Evolutionary conservation across 2,888 invertebrate species (phyloP).

Genomic region (Cheilosia vernalis): DNA sequence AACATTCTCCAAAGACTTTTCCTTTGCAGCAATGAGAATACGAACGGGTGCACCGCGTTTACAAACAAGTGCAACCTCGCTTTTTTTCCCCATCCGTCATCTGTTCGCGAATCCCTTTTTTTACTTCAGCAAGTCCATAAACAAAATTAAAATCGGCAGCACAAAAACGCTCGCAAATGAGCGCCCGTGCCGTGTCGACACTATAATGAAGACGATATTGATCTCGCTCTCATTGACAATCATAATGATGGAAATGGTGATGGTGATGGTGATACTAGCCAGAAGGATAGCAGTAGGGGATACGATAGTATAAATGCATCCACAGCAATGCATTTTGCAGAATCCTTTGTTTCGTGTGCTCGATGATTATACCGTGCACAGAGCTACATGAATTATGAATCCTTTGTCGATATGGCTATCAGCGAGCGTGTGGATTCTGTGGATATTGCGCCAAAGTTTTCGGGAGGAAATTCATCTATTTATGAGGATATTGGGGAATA

Average conservation of each 20-base stretch:
- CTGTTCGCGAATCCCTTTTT: background rate
- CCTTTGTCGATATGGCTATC: conserved; percentile 28
- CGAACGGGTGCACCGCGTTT: conserved; percentile 19
- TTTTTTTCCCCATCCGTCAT: conserved; percentile 4
- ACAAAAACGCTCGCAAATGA: conserved; percentile 20
- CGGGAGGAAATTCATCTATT: conserved; percentile 6
- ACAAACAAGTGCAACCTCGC: conserved; percentile 36
- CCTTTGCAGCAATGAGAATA: conserved; percentile 7
- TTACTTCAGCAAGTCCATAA: conserved; percentile 34
- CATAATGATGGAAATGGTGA: background rate
- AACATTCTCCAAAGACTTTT: conserved; percentile 9
- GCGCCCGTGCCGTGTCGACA: background rate
- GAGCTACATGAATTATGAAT: conserved; percentile 47
- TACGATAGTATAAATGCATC: background rate
- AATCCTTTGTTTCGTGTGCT: conserved; percentile 35
- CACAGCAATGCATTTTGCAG: background rate
- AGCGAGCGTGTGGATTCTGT: background rate
- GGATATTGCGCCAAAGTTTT: background rate
- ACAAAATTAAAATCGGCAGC: conserved; percentile 46
- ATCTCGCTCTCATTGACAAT: conserved; percentile 1
- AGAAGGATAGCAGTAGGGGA: background rate
- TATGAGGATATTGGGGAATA: conserved; percentile 26
- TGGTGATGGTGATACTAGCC: background rate
- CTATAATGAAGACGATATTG: conserved; percentile 47
- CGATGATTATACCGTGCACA: conserved; percentile 36